Evolutionary conservation across 2,113 vertebrate species (phyloP).

Genomic region (Physeter macrocephalus): DNA sequence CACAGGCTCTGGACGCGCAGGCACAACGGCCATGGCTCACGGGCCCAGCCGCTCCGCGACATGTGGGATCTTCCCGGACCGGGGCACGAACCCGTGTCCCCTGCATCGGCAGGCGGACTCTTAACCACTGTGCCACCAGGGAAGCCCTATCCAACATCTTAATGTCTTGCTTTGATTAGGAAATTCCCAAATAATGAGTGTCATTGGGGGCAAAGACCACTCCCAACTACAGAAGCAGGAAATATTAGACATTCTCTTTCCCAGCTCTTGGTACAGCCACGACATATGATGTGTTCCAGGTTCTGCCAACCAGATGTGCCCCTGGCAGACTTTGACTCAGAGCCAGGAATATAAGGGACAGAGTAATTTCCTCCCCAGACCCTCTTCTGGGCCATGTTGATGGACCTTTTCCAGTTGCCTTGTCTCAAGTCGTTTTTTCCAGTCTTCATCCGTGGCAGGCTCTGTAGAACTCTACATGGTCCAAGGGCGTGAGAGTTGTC

Average conservation of each 20-base stretch:
- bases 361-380: background rate
- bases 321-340: no score
- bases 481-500: background rate
- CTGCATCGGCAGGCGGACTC: no score
- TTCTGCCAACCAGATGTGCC: background rate
- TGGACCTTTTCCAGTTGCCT: background rate
- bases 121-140: no score
- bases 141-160: background rate
- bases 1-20: no score
- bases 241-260: background rate
- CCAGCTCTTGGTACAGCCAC: background rate
- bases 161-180: background rate
- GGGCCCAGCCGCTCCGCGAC: no score
- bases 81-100: no score
- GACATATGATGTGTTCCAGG: background rate
- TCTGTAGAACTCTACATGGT: background rate
- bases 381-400: background rate
- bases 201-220: background rate
- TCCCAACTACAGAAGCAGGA: background rate
- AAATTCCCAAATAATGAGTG: background rate
- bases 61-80: no score
- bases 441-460: background rate
- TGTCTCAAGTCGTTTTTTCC: background rate
- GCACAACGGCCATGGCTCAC: no score
- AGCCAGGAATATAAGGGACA: background rate